Percentiles rank a stretch among this genome's conserved stretches.
Evolutionary conservation across 2,888 invertebrate species (phyloP).

Genomic region (Byasa hedistus): DNA sequence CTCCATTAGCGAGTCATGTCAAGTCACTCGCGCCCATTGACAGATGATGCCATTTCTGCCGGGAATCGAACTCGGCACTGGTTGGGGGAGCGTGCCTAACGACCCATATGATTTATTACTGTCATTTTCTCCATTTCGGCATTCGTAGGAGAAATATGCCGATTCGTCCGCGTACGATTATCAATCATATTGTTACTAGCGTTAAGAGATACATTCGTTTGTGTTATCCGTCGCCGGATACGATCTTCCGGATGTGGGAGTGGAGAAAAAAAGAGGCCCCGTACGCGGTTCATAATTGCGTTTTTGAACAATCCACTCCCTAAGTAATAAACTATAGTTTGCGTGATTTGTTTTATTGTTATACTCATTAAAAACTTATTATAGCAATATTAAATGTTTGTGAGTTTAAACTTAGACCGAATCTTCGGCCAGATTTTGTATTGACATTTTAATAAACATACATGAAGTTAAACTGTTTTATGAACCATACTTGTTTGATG

Average conservation of each 20-base stretch:
- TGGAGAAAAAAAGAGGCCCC: constrained; percentile 44
- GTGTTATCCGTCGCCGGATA: constrained; percentile 29
- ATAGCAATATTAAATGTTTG: no score
- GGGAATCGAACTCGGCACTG: constrained; percentile 74
- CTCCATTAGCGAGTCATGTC: constrained; percentile 77
- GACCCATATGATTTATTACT: constrained; percentile 80
- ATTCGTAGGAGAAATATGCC: constrained; percentile 46
- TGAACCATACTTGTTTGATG: no score
- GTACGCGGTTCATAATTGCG: constrained; percentile 61
- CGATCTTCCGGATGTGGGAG: constrained; percentile 34
- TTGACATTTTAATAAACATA: no score
- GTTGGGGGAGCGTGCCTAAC: constrained; percentile 72
- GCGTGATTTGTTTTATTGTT: constrained; percentile 21
- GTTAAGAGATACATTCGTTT: constrained; percentile 27
- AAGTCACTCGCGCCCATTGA: constrained; percentile 74
- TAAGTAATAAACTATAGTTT: constrained; percentile 48
- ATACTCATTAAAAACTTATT: constrained; percentile 18
- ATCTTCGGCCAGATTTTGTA: no score
- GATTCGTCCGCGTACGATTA: constrained; percentile 30
- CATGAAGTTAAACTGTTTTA: no score
- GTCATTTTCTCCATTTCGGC: constrained; percentile 59
- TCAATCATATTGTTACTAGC: constrained; percentile 32
- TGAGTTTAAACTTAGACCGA: no score
- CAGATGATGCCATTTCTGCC: constrained; percentile 79
- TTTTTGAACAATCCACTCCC: constrained; percentile 55